These are phyloP conservation scores for Peribatodes rhomboidaria DNA, from an alignment of 2,888 invertebrate genomes.

Conservation along the genomic window DNA sequence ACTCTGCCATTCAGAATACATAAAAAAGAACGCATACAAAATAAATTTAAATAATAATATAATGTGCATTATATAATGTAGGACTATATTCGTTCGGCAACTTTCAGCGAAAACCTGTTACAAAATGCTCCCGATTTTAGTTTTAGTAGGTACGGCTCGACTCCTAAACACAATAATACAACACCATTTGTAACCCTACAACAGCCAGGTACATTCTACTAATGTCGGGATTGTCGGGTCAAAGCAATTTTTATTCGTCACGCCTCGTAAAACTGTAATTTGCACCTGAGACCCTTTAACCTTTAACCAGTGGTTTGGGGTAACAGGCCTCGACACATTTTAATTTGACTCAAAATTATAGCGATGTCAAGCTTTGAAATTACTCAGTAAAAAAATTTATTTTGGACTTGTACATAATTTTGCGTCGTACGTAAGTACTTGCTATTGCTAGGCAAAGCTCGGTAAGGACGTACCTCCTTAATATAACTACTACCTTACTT, in stretches of 20 bases:
- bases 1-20: no score
- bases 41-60: no score
- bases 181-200: slow-evolving; percentile 19
- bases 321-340: slow-evolving; percentile 29
- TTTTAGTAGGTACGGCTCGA: slow-evolving; percentile 25
- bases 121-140: slow-evolving; percentile 3
- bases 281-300: slow-evolving; percentile 42
- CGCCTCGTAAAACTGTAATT: slow-evolving; percentile 46
- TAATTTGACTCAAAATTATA: slow-evolving; percentile 40
- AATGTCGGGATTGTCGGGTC: slow-evolving; percentile 34
- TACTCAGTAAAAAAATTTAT: slow-evolving; percentile 6
- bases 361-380: slow-evolving; percentile 21
- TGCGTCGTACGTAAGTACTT: neutral
- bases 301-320: slow-evolving; percentile 24
- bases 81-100: neutral
- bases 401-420: neutral
- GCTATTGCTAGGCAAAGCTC: no score
- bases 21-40: no score
- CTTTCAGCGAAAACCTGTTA: neutral
- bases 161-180: slow-evolving; percentile 14
- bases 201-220: slow-evolving; percentile 20
- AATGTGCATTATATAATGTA: no score
- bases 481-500: no score
- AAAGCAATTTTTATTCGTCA: slow-evolving; percentile 49
- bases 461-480: no score